Conservation (phyloP, 2,888 invertebrate genomes). For the Chironomus tentans region DNA sequence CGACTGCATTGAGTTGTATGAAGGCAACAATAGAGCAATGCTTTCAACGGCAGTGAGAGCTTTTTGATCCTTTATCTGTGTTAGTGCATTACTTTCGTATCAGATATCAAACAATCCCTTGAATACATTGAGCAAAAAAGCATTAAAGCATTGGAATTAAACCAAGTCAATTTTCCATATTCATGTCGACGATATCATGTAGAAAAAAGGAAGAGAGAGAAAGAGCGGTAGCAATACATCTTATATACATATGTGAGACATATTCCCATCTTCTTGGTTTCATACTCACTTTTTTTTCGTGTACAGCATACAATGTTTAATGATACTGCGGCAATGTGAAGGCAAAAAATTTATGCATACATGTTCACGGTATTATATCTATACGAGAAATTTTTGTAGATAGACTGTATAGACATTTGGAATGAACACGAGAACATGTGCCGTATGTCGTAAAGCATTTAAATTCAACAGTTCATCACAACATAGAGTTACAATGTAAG, state of each 20-base stretch:
- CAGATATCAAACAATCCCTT: too few relatives aligned
- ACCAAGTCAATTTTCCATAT: constrained; percentile 10
- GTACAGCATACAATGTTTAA: neutral
- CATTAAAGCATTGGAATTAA: neutral
- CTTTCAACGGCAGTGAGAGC: neutral
- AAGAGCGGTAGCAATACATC: neutral
- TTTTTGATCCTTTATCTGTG: neutral
- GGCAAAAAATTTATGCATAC: neutral
- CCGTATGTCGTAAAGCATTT: neutral
- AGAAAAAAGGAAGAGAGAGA: too few relatives aligned
- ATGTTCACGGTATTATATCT: too few relatives aligned
- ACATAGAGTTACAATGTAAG: too few relatives aligned
- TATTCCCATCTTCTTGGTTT: neutral
- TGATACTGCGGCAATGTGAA: neutral
- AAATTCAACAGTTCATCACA: constrained; percentile 12
- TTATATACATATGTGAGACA: neutral
- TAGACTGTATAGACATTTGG: too few relatives aligned
- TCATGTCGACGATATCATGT: neutral
- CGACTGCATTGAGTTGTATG: neutral
- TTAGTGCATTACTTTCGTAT: neutral
- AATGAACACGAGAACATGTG: neutral
- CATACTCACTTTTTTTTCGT: neutral
- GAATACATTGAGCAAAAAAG: neutral
- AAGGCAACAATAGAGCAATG: neutral
- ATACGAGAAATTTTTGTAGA: too few relatives aligned